These are phyloP conservation scores for Pyrgus malvae DNA, from an alignment of 2,888 invertebrate genomes.

Conservation along the genomic window DNA sequence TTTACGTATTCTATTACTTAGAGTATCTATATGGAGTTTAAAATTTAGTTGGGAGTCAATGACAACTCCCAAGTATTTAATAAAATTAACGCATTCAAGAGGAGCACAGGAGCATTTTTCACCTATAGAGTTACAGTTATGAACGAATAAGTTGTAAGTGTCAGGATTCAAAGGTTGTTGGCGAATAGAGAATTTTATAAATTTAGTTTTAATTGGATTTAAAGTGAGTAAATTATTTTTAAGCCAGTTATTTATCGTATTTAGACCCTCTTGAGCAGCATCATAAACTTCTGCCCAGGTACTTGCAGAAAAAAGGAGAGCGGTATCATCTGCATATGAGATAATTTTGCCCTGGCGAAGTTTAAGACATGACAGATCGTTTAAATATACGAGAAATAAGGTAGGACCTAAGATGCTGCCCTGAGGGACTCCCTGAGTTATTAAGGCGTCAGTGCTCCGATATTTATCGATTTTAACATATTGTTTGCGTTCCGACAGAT, in stretches of 20 bases:
- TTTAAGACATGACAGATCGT: not conserved
- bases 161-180: too few species aligned
- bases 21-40: not conserved
- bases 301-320: not conserved
- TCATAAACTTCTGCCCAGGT: not conserved
- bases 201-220: not conserved
- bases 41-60: not conserved
- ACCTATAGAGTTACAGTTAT: too few species aligned
- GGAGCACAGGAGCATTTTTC: too few species aligned
- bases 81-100: too few species aligned
- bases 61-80: not conserved
- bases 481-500: not conserved
- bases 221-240: not conserved
- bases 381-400: not conserved
- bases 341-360: not conserved
- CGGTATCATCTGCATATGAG: not conserved
- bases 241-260: not conserved
- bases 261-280: too few species aligned
- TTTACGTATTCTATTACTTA: not conserved
- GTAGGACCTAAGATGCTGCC: not conserved
- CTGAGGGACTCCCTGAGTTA: not conserved
- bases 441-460: not conserved
- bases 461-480: not conserved
- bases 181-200: not conserved
- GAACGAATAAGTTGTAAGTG: too few species aligned